Conservation (phyloP, 2,113 vertebrate genomes). For the Shinisaurus crocodilurus region DNA sequence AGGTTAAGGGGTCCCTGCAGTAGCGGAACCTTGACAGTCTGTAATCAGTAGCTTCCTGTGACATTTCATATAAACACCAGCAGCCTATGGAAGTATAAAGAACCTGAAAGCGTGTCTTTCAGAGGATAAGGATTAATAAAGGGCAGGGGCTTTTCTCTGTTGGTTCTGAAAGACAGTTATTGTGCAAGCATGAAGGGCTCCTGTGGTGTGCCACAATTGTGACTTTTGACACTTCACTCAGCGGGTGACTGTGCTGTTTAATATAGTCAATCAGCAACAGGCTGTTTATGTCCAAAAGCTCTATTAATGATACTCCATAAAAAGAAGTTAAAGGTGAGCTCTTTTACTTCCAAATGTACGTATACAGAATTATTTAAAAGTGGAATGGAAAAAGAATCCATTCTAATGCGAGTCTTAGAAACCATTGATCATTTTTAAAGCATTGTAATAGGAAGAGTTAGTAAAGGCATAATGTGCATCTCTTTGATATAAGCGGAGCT, state of each 20-base stretch:
- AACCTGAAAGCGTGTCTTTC: slow-evolving; percentile 11
- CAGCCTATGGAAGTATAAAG: slow-evolving; percentile 8
- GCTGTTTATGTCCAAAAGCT: background rate
- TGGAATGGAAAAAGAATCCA: background rate
- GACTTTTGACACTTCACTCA: slow-evolving; percentile 2
- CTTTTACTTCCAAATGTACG: background rate
- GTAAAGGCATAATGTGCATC: background rate
- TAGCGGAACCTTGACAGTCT: too few relatives aligned
- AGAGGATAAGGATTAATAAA: slow-evolving; percentile 6
- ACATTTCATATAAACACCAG: slow-evolving; percentile 16
- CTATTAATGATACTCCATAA: background rate
- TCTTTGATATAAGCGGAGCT: background rate
- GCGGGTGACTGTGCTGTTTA: background rate
- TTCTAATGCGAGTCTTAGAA: fast-evolving
- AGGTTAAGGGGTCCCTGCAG: too few relatives aligned
- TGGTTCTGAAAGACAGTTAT: slow-evolving; percentile 1
- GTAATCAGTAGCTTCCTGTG: background rate
- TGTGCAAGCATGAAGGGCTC: background rate
- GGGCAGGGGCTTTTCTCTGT: background rate
- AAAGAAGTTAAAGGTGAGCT: background rate
- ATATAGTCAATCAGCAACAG: background rate
- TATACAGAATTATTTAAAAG: background rate
- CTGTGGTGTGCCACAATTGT: background rate
- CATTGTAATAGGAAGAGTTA: background rate
- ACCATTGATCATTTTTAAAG: background rate